Base-by-base conservation (phyloP, 2,888 invertebrate genomes). In the Tholera decimalis region DNA sequence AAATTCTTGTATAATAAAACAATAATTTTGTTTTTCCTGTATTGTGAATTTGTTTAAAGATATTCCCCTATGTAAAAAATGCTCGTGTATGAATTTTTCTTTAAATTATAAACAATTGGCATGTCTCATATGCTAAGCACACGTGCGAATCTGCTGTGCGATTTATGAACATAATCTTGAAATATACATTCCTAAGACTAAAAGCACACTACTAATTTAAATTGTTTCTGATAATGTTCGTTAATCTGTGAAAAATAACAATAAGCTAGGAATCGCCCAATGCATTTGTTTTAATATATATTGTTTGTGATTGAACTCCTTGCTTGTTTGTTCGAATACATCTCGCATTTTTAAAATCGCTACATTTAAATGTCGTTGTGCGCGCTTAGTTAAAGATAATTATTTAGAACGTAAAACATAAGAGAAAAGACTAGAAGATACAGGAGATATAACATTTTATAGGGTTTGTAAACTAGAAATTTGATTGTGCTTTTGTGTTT, bases 121-220 rank as follows among this genome's bases (percentile, higher is more conserved):
- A 51, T 28, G 20, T 51, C 24, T 35, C n/a, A 30, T 33, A 28
- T 65, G 55, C 74, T 18, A 49, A 49, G 43, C 43, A 62, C 67
- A 41, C 39, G 47, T 67, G 70, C 70, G 70, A 74, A 70, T 66
- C 44, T 74, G 55, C 69, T 41, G 15, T 26, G 75, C 75, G 70
- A 41, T 54, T 47, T 24, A 54, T n/a, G 11, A 33, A 20, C 2
- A 37, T 8, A 70, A 18, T 61, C 15, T 26, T 50, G 3, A 60
- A 50, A 33, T 24, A 30, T 20, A n/a, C 37, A 24, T 41, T 11
- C 13, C 0, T 35, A 33, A 9, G 18, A 61, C n/a, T n/a, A n/a
- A n/a, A n/a, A n/a, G n/a, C n/a, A n/a, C n/a, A n/a, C n/a, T n/a
- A n/a, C n/a, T n/a, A n/a, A n/a, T n/a, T n/a, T n/a, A n/a, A n/a